Evolutionary conservation across 1,140 invertebrate genomes (phyloP).

Genomic region (Listronotus bonariensis): DNA sequence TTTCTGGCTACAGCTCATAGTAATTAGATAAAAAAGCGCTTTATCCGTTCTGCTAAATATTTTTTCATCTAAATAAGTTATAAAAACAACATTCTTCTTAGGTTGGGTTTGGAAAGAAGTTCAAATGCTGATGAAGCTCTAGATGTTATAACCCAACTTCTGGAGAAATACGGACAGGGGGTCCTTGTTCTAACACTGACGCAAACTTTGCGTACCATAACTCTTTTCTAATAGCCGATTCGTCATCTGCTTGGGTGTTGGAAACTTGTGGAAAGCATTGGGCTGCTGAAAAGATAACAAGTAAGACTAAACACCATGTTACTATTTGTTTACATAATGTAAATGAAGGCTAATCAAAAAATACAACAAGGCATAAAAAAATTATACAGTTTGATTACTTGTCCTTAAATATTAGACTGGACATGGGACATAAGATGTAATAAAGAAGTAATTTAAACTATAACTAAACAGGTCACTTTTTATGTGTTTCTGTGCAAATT

Average conservation of each 20-base stretch:
- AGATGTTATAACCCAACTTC: constrained; percentile 65
- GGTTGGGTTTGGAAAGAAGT: constrained; percentile 70
- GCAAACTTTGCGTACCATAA: constrained; percentile 67
- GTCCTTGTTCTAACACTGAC: constrained; percentile 66
- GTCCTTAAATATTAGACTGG: too few relatives aligned
- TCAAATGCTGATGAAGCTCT: constrained; percentile 66
- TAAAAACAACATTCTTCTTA: constrained; percentile 47
- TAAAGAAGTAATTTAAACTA: too few relatives aligned
- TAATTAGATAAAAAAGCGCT: too few relatives aligned
- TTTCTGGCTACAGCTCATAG: too few relatives aligned
- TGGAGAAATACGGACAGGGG: constrained; percentile 73
- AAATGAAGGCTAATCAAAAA: too few relatives aligned
- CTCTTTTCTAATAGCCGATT: constrained; percentile 70
- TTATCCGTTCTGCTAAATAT: too few relatives aligned
- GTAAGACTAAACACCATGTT: constrained; percentile 50
- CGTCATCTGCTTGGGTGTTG: constrained; percentile 70
- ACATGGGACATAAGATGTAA: too few relatives aligned
- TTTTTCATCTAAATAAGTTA: too few relatives aligned
- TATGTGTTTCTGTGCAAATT: too few relatives aligned
- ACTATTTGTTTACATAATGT: constrained; percentile 32
- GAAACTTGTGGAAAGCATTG: constrained; percentile 76
- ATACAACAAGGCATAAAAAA: too few relatives aligned
- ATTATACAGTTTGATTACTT: too few relatives aligned
- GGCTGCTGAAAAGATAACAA: constrained; percentile 73
- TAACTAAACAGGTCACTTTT: too few relatives aligned